A percentile compares a stretch with the other conserved stretches of the same genome.
phyloP scores from a whole-genome alignment of 2,113 vertebrate species.

The Pygoscelis adeliae region DNA sequence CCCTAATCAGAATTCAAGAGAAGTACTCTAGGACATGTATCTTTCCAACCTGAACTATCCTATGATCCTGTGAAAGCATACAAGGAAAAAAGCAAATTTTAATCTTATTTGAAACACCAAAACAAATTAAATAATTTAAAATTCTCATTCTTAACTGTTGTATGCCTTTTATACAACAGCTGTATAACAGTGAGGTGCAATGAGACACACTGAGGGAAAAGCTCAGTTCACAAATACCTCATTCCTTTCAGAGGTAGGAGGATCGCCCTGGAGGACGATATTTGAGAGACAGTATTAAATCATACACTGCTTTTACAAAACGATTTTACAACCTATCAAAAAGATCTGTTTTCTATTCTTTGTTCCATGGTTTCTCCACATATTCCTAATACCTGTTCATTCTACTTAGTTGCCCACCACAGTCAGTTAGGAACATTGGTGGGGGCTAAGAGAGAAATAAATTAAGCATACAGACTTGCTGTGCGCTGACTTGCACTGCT shows the following conservation, averaged over 20 bases:
- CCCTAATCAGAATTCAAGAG: neutral
- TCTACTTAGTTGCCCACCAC: neutral
- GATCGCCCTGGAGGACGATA: neutral
- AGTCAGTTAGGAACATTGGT: neutral
- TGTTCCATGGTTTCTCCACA: neutral
- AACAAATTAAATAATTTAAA: neutral
- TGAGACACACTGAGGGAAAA: neutral
- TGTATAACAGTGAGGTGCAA: neutral
- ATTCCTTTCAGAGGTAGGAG: neutral
- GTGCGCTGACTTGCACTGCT: accelerated
- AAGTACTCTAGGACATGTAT: neutral
- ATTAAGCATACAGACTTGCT: neutral
- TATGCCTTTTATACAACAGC: neutral
- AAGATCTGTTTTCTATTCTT: neutral
- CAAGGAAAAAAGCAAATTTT: neutral
- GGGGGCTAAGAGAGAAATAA: neutral
- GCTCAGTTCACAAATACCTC: neutral
- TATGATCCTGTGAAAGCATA: neutral
- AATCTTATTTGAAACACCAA: neutral
- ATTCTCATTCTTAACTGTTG: neutral
- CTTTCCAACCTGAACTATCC: slow-evolving; percentile 4
- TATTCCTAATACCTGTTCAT: neutral
- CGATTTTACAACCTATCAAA: neutral
- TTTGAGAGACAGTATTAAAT: neutral
- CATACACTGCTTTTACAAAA: neutral